phyloP scores from a whole-genome alignment of 2,888 invertebrate genomes.

The Autographa pulchrina region DNA sequence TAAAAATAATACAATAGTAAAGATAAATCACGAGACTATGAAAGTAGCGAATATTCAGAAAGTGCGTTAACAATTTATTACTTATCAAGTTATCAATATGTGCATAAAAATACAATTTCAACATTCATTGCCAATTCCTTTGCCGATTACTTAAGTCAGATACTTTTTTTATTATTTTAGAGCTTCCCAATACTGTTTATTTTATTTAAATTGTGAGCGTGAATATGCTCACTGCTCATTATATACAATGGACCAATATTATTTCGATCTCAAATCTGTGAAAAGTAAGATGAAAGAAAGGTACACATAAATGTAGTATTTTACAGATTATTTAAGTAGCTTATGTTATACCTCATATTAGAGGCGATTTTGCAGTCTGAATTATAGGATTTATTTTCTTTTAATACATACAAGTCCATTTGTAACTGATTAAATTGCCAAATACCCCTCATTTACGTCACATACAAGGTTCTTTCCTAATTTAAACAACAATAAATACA shows the following conservation, averaged over 20 bases:
- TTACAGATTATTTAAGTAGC: background rate
- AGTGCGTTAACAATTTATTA: constrained; percentile 66
- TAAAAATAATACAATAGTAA: constrained; percentile 39
- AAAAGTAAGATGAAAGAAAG: background rate
- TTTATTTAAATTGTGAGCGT: too few relatives aligned
- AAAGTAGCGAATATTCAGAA: constrained; percentile 57
- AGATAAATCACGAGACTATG: constrained; percentile 49
- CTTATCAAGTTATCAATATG: constrained; percentile 62
- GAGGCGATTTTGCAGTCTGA: background rate
- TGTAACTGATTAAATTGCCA: constrained; percentile 3
- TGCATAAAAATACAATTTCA: constrained; percentile 72
- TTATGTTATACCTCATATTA: background rate
- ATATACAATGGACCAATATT: constrained; percentile 3
- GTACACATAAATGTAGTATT: background rate
- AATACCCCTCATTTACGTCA: constrained; percentile 21
- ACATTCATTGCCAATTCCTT: constrained; percentile 68
- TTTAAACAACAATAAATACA: constrained; percentile 42
- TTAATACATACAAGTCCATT: background rate
- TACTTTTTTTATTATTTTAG: constrained; percentile 23
- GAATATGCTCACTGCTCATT: too few relatives aligned
- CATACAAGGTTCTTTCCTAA: constrained; percentile 21
- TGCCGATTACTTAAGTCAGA: constrained; percentile 43
- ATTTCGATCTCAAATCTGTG: background rate
- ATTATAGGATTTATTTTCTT: background rate
- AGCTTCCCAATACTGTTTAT: constrained; percentile 41